Base-by-base conservation (phyloP, 1,140 invertebrate genomes). In the Neelides sp. region DNA sequence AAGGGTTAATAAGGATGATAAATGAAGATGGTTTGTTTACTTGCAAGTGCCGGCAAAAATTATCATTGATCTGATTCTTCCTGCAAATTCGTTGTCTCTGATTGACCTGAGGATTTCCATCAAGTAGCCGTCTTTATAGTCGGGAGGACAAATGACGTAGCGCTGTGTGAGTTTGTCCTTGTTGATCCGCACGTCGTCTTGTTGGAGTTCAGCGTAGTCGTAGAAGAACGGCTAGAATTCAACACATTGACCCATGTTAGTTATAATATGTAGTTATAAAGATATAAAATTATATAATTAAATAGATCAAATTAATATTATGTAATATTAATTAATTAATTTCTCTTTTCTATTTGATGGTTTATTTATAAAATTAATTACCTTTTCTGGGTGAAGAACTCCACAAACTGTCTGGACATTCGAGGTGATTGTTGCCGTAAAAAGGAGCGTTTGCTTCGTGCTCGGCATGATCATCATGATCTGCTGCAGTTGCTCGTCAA, bases 391-490 rank as follows among this genome's bases (percentile, higher is more conserved):
- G 7, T 10, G 19, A 19, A 35, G 22, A n/a, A 20, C 30, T 24
- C 4, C 19, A 17, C 10, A 3, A 10, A 42, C n/a, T 4, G 42
- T 17, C 3, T 15, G 37, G 8, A 46, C 10, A 19, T 82, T 78
- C 65, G 92, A 84, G 7, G 89, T 94, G 65, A 97, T 90, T 13
- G 95, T 98, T 1, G 95, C 95, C 49, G 92, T 96, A 64, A 97
- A 98, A 22, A 97, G 73, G 27, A 95, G 71, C 19, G 83, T 91
- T 64, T 90, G 86, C 58, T 83, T 75, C 37, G 82, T 76, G 55
- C 78, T 76, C 0, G 92, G 87, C 36, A 97, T 67, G 7, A 77
- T 75, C 52, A 75, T 68, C 63, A 94, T 82, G 62, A 97, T 93
- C 44, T 78, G 80, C 64, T 82, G 73, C 20, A 97, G 50, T 62